Conservation (phyloP, 2,113 vertebrate genomes). For the Paraplagusia blochii region DNA sequence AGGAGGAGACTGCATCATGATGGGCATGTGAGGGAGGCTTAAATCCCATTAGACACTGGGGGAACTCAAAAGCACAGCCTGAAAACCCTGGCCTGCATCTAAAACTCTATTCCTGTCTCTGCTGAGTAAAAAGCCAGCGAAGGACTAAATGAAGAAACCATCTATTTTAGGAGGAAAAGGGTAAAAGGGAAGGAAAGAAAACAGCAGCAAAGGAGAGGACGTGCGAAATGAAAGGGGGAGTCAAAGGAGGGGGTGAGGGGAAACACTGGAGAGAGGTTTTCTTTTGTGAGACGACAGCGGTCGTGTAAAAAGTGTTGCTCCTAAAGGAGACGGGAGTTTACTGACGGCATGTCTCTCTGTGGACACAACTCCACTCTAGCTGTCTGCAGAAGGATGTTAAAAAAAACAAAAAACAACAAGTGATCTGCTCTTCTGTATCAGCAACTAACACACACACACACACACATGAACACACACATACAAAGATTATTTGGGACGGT, state of each 20-base stretch:
- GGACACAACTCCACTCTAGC: conserved; percentile 31
- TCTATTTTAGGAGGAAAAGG: conserved; percentile 58
- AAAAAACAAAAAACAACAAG: too few species aligned
- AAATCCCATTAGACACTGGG: conserved; percentile 66
- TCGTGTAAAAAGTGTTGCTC: conserved; percentile 33
- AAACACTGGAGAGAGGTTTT: conserved; percentile 9
- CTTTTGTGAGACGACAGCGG: conserved; percentile 24
- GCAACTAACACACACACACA: not conserved
- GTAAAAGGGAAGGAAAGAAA: conserved; percentile 45
- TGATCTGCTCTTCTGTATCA: too few species aligned
- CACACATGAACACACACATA: not conserved
- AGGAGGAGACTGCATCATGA: conserved; percentile 48
- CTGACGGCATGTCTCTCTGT: conserved; percentile 12
- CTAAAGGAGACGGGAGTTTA: conserved; percentile 25
- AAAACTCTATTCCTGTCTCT: conserved; percentile 65
- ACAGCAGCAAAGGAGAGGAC: conserved; percentile 22
- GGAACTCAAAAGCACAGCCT: conserved; percentile 60
- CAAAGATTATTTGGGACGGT: conserved; percentile 4
- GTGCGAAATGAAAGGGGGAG: not conserved
- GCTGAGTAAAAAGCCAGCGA: conserved; percentile 54
- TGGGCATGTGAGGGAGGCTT: conserved; percentile 48
- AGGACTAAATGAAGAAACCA: conserved; percentile 52
- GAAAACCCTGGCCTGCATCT: conserved; percentile 47
- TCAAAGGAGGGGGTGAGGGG: conserved; percentile 4
- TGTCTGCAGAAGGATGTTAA: conserved; percentile 38